These are phyloP conservation scores for Melanargia galathea DNA, from an alignment of 2,888 invertebrate species.

Conservation along the genomic window DNA sequence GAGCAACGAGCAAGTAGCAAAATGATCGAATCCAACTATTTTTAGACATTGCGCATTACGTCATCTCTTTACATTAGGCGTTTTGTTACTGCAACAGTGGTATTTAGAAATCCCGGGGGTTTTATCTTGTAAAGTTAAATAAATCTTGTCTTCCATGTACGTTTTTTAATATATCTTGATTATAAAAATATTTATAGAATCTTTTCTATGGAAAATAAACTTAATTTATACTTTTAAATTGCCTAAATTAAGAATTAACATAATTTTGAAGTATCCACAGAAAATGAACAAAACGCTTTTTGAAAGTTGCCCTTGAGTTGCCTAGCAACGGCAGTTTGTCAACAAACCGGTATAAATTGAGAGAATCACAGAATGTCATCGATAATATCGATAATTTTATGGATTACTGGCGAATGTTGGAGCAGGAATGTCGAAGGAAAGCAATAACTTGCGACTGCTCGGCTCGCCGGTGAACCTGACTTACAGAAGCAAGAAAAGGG, in stretches of 20 bases:
- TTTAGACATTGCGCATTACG: slow-evolving; percentile 69
- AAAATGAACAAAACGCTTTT: neutral
- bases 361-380: slow-evolving; percentile 33
- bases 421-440: slow-evolving; percentile 75
- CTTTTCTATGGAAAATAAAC: neutral
- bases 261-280: no score
- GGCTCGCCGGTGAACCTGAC: slow-evolving; percentile 76
- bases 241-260: no score
- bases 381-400: slow-evolving; percentile 4
- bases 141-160: no score
- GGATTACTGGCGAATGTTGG: slow-evolving; percentile 40
- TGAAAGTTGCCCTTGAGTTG: slow-evolving; percentile 43
- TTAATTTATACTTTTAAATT: neutral
- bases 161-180: no score
- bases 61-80: slow-evolving; percentile 45
- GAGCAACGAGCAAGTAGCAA: slow-evolving; percentile 41
- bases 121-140: no score
- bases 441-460: slow-evolving; percentile 66
- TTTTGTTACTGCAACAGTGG: slow-evolving; percentile 54
- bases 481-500: slow-evolving; percentile 70
- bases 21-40: slow-evolving; percentile 53
- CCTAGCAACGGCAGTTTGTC: slow-evolving; percentile 55
- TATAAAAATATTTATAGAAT: neutral
- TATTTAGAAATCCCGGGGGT: neutral
- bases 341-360: slow-evolving; percentile 49